These are phyloP conservation scores for Piliocolobus tephrosceles DNA, from an alignment of 2,113 vertebrate species.

Conservation along the genomic window DNA sequence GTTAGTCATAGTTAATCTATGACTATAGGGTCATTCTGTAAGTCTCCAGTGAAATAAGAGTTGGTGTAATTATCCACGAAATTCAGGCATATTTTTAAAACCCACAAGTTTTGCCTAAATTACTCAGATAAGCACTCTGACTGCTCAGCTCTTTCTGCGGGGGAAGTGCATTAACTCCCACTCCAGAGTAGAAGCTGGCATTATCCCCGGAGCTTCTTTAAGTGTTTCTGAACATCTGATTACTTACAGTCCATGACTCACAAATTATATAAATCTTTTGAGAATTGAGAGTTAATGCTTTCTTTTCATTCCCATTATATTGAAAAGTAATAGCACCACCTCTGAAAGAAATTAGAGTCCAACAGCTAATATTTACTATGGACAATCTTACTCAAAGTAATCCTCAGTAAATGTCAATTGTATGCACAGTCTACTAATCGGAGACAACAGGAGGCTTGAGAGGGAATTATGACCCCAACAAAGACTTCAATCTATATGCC, in stretches of 20 bases:
- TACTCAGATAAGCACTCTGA: constrained; percentile 50
- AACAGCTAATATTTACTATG: constrained; percentile 24
- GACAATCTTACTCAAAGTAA: not conserved
- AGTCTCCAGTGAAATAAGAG: constrained; percentile 49
- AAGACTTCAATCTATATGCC: not conserved
- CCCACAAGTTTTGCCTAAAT: constrained; percentile 43
- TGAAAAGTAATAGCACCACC: constrained; percentile 40
- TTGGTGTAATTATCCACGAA: constrained; percentile 59
- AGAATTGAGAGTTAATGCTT: constrained; percentile 41
- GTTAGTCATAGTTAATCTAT: constrained; percentile 62
- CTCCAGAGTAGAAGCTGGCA: not conserved
- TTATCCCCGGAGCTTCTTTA: constrained; percentile 5
- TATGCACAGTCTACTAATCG: not conserved
- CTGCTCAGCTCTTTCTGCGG: not conserved
- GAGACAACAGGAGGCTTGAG: constrained; percentile 6
- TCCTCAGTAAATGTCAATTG: constrained; percentile 46
- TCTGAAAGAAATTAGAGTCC: constrained; percentile 46
- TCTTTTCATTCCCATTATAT: constrained; percentile 32
- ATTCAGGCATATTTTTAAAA: constrained; percentile 59
- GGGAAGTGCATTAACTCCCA: not conserved
- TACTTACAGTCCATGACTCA: constrained; percentile 45
- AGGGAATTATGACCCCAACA: not conserved
- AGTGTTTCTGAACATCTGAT: constrained; percentile 58
- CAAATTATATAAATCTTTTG: constrained; percentile 61
- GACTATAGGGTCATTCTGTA: constrained; percentile 22